Percentiles rank a stretch among this genome's conserved stretches.
phyloP scores from a whole-genome alignment of 2,797 vertebrate genomes.

The Garrulus glandarius region DNA sequence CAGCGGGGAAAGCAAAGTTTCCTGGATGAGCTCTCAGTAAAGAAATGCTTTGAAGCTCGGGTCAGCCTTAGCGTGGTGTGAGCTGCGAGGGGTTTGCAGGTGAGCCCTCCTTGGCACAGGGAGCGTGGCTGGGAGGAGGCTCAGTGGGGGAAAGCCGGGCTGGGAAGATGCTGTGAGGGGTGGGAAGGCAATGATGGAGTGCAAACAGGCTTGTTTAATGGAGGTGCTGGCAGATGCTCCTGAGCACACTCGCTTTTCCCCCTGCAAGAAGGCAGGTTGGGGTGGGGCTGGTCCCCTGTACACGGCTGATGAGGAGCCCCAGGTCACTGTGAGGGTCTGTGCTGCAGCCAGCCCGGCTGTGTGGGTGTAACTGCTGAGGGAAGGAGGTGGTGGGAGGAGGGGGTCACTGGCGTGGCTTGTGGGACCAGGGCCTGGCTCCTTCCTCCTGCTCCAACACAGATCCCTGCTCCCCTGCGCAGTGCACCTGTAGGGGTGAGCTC shows the following conservation, averaged over 20 bases:
- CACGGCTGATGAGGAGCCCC: rapidly evolving
- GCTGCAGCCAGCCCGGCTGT: neutral
- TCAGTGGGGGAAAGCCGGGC: neutral
- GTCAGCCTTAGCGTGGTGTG: neutral
- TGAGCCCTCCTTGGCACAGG: neutral
- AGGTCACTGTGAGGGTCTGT: rapidly evolving
- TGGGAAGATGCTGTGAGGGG: neutral
- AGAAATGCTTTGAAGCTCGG: neutral
- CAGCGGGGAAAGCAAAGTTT: neutral
- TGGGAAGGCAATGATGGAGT: neutral
- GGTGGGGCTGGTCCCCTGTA: neutral
- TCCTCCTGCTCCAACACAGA: neutral
- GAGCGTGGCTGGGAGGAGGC: neutral
- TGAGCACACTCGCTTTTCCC: neutral
- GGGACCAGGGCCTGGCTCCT: neutral
- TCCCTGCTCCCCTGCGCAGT: neutral
- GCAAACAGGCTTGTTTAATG: neutral
- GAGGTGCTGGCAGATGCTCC: neutral
- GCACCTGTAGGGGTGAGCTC: neutral
- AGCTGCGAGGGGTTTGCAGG: neutral
- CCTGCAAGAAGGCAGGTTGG: neutral
- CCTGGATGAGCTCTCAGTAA: neutral
- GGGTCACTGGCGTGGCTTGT: rapidly evolving
- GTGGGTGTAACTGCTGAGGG: neutral
- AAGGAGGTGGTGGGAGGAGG: neutral